A percentile compares a stretch with the other conserved stretches of the same genome.
Conservation (phyloP, 2,888 invertebrate species). For the Callimorpha dominula region DNA sequence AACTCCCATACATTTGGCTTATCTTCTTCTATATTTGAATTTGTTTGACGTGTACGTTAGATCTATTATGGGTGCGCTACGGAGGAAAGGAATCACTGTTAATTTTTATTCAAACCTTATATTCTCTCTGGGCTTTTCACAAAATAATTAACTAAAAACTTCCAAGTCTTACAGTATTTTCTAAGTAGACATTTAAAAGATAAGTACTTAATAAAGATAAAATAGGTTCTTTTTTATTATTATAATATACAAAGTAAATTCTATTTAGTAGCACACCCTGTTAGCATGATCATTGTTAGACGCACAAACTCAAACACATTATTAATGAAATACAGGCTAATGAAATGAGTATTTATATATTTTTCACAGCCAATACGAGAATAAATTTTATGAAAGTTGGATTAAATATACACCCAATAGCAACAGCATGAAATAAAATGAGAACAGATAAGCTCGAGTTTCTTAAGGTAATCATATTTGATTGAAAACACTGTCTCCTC, state of each 20-base stretch:
- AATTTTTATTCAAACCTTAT: slow-evolving; percentile 29
- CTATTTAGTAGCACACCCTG: slow-evolving; percentile 72
- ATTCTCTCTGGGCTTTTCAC: background rate
- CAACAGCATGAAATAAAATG: background rate
- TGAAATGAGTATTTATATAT: slow-evolving; percentile 34
- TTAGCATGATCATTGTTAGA: slow-evolving; percentile 62
- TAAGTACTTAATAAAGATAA: background rate
- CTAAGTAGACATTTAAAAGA: background rate
- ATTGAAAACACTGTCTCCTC: background rate
- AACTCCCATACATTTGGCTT: slow-evolving; percentile 52
- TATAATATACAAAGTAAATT: slow-evolving; percentile 18
- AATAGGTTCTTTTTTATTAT: background rate
- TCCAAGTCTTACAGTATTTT: background rate
- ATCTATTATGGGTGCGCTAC: slow-evolving; percentile 84
- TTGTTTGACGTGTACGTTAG: slow-evolving; percentile 77
- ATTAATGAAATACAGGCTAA: slow-evolving; percentile 42
- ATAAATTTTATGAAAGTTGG: slow-evolving; percentile 14
- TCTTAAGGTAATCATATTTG: background rate
- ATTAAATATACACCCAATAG: slow-evolving; percentile 33
- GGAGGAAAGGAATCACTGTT: slow-evolving; percentile 65
- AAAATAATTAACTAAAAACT: background rate
- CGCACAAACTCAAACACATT: slow-evolving; percentile 51
- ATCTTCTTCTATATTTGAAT: slow-evolving; percentile 83
- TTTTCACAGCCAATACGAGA: slow-evolving; percentile 45
- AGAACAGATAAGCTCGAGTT: background rate